phyloP scores from a whole-genome alignment of 2,113 vertebrate species.

The Xenus cinereus region DNA sequence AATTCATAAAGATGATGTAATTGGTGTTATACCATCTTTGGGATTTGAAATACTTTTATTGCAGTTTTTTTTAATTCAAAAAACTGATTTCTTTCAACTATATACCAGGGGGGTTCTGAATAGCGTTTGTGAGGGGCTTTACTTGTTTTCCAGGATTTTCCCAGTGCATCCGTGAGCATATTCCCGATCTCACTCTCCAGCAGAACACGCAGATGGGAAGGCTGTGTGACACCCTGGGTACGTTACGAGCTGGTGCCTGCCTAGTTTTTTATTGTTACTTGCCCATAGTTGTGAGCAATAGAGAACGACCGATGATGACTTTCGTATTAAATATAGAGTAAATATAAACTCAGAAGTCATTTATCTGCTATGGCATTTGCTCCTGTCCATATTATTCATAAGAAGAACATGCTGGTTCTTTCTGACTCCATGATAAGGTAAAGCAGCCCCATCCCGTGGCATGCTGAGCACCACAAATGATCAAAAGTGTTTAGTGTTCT shows the following conservation, averaged over 20 bases:
- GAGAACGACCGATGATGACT: neutral
- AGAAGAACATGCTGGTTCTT: neutral
- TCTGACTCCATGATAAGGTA: neutral
- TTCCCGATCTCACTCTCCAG: constrained; percentile 72
- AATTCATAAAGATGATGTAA: neutral
- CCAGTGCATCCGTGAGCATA: constrained; percentile 63
- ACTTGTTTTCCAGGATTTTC: constrained; percentile 79
- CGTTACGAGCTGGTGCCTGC: neutral
- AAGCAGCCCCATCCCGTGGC: neutral
- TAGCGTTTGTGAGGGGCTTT: neutral
- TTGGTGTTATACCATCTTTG: neutral
- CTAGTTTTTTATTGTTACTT: neutral
- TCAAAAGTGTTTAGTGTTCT: neutral
- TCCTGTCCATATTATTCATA: neutral
- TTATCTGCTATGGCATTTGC: neutral
- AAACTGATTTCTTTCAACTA: neutral
- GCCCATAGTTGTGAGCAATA: neutral
- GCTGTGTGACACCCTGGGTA: constrained; percentile 86
- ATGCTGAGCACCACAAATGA: neutral
- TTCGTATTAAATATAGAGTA: neutral
- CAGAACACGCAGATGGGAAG: constrained; percentile 87
- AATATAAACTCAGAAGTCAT: neutral
- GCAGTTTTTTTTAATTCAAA: neutral
- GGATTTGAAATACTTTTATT: neutral
- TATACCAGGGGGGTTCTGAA: neutral